Percentiles rank a stretch among this genome's conserved stretches.
These are phyloP conservation scores for Troides oblongomaculatus DNA, from an alignment of 2,888 invertebrate species.

Conservation along the genomic window DNA sequence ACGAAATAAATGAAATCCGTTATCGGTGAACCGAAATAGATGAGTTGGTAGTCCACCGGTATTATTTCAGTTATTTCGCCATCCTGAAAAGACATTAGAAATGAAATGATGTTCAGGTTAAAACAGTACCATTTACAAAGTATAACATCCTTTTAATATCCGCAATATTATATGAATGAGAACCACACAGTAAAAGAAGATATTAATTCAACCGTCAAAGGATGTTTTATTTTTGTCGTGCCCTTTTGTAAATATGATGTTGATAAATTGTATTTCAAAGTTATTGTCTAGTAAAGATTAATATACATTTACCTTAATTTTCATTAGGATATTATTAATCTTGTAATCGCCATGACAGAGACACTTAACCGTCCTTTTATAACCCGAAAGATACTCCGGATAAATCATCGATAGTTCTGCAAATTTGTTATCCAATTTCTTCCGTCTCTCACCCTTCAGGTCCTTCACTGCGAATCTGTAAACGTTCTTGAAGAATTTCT, in stretches of 20 bases:
- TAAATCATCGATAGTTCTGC: conserved; percentile 36
- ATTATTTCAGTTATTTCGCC: conserved; percentile 43
- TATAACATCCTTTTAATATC: no score
- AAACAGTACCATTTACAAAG: no score
- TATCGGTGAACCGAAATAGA: conserved; percentile 42
- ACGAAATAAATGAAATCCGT: conserved; percentile 45
- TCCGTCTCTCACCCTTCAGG: conserved; percentile 37
- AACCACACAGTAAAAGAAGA: no score
- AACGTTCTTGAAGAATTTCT: conserved; percentile 38
- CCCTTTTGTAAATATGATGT: no score
- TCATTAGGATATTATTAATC: conserved; percentile 55
- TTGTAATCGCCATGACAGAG: conserved; percentile 55
- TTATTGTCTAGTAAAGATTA: not conserved
- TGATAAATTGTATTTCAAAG: no score
- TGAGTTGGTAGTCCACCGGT: conserved; percentile 45
- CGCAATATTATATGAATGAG: no score
- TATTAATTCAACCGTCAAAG: no score
- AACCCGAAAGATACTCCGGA: conserved; percentile 36
- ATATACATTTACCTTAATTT: conserved; percentile 47
- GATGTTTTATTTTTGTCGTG: no score
- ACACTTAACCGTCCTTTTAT: conserved; percentile 32
- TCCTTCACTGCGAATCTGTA: conserved; percentile 33
- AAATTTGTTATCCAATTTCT: conserved; percentile 36
- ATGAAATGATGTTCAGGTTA: no score
- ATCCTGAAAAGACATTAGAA: conserved; percentile 40